Percentiles rank a stretch among this genome's conserved stretches.
Conservation (phyloP, 2,888 invertebrate genomes). For the Sepiola atlantica region DNA sequence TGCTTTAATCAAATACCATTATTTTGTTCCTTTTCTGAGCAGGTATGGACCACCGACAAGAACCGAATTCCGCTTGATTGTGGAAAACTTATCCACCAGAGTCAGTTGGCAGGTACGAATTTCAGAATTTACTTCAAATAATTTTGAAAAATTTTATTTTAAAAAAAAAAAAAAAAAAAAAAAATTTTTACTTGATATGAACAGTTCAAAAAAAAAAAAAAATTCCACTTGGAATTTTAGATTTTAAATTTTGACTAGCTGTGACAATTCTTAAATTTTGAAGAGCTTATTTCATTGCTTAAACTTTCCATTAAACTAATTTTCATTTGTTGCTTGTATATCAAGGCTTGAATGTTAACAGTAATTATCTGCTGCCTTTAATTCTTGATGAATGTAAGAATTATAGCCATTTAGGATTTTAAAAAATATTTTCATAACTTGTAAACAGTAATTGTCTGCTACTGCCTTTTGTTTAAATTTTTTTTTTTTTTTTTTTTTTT, state of each 20-base stretch:
- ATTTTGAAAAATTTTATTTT: not conserved
- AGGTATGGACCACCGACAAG: conserved; percentile 98
- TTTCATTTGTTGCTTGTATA: not conserved
- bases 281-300: not conserved
- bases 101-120: conserved; percentile 98
- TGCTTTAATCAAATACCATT: not conserved
- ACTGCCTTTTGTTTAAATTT: not conserved
- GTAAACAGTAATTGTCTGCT: too few species aligned
- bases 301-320: not conserved
- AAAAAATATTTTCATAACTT: not conserved
- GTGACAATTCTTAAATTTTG: not conserved
- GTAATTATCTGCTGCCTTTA: not conserved
- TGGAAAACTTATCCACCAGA: conserved; percentile 97
- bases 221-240: not conserved
- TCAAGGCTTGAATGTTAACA: not conserved
- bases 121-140: not conserved
- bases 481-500: not conserved
- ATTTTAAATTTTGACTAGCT: not conserved
- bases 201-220: not conserved
- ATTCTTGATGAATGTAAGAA: too few species aligned
- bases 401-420: too few species aligned
- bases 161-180: too few species aligned
- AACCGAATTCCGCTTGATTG: conserved; percentile 94
- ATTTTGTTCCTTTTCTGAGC: conserved; percentile 53
- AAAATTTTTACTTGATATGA: not conserved